These are phyloP conservation scores for Pseudomugil tenellus DNA, from an alignment of 2,797 vertebrate species.

Conservation along the genomic window DNA sequence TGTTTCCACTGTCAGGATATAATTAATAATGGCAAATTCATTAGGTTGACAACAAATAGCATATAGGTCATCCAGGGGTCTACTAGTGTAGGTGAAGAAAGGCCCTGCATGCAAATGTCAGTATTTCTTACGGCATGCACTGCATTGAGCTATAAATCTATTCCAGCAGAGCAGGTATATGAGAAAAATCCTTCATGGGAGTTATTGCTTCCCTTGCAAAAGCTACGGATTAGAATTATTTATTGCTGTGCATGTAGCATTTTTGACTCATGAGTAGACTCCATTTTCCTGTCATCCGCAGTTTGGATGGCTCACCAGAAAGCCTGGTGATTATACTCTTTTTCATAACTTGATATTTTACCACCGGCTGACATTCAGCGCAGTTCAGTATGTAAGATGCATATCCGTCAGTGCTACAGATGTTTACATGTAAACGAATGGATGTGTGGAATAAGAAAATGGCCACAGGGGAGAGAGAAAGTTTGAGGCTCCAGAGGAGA, in stretches of 20 bases:
- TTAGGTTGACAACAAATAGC: constrained; percentile 62
- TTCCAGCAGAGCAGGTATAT: constrained; percentile 47
- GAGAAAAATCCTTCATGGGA: constrained; percentile 49
- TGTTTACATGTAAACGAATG: constrained; percentile 64
- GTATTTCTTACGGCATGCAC: constrained; percentile 24
- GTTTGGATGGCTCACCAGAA: constrained; percentile 58
- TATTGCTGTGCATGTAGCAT: constrained; percentile 61
- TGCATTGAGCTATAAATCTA: constrained; percentile 59
- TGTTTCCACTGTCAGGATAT: constrained; percentile 53
- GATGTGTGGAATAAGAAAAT: constrained; percentile 39
- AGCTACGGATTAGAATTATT: constrained; percentile 68
- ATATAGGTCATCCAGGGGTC: constrained; percentile 55
- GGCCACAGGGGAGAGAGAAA: constrained; percentile 22
- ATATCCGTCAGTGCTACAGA: constrained; percentile 49
- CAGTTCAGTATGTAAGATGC: constrained; percentile 26
- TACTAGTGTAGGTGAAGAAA: constrained; percentile 40
- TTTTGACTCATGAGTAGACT: constrained; percentile 60
- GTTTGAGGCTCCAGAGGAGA: constrained; percentile 44
- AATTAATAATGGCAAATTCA: constrained; percentile 72
- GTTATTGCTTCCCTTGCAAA: constrained; percentile 67
- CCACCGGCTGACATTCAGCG: constrained; percentile 38
- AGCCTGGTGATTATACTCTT: constrained; percentile 52
- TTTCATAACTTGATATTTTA: constrained; percentile 57
- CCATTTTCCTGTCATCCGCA: constrained; percentile 63
- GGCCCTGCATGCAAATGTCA: constrained; percentile 55